Evolutionary conservation across 2,113 vertebrate genomes (phyloP).

Genomic region (Mormoops blainvillei): DNA sequence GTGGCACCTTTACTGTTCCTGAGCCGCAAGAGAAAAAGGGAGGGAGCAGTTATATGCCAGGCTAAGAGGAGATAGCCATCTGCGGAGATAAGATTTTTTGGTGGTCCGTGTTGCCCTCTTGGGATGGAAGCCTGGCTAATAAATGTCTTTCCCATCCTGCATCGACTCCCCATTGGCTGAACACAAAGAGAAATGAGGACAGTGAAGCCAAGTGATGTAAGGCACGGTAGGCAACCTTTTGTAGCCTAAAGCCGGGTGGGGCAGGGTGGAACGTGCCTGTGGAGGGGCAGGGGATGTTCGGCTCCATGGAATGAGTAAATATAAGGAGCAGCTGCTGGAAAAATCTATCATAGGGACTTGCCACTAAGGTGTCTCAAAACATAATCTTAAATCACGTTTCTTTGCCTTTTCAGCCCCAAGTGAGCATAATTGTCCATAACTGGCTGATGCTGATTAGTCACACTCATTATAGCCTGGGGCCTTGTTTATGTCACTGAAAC

Average conservation of each 20-base stretch:
- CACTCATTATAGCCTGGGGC: neutral
- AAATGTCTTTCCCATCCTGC: neutral
- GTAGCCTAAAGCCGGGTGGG: neutral
- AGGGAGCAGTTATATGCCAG: neutral
- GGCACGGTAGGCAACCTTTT: neutral
- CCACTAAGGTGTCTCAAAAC: neutral
- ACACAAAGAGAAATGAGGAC: neutral
- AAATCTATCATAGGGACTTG: neutral
- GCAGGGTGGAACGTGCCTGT: neutral
- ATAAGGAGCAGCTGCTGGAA: neutral
- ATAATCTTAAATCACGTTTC: neutral
- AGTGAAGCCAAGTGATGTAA: neutral
- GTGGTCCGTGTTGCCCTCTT: neutral
- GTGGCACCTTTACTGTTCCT: neutral
- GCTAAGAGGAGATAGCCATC: neutral
- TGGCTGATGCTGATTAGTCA: constrained; percentile 3
- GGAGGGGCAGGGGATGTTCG: neutral
- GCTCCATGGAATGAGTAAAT: neutral
- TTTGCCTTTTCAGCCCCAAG: neutral
- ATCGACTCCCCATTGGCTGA: neutral
- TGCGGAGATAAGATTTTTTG: neutral
- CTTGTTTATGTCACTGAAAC: neutral
- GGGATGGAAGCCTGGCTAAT: neutral
- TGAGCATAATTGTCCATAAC: neutral
- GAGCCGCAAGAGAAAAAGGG: neutral